Evolutionary conservation across 23 tunicate species (phyloP), one percentile per base, ranked within the genome.

Genomic region (Diplosoma virens): DNA sequence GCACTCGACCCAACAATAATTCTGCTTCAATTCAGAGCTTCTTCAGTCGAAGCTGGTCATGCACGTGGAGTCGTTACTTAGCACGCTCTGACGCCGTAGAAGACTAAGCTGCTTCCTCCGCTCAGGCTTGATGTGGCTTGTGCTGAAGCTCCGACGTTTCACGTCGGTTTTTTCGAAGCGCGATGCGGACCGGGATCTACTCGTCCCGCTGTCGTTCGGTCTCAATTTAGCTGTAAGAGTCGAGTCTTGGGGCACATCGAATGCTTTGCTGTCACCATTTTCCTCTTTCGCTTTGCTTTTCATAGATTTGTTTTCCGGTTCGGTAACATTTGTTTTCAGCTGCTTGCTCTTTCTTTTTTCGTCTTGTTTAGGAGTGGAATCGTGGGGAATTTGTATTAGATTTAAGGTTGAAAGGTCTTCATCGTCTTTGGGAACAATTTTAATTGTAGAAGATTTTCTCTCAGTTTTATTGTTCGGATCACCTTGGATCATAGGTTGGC

Each of bases 371-470:
- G 70, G 46, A 0, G 80, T 50, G 11, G 95, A 83, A 4, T 83
- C 77, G 27, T 83, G 79, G 1, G 95, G 95, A 32, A 87, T 87
- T 76, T 82, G 87, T 17, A 77, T 72, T 0, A 87, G 83, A 30
- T 76, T 69, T 27, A 87, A 36, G 18, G 83, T 81, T 1, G 86
- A 72, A 83, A 87, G 60, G 64, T 87, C 95, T 0, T 79, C 70
- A 60, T 87, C 95, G 1, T 87, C 84, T 41, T 87, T 87, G 1
- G 95, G 83, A 25, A 87, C 53, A 18, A 87, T 87, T 0, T 66
- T 36, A 32, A 58, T 54, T 4, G 78, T 61, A 32, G 81, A 64
- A 0, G 59, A 18, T 59, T 80, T 70, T 11, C 69, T 28, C 21
- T 54, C 78, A 30, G 37, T 47, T 11, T 79, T 75, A 32, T 70